These are phyloP conservation scores for Melierax canorus DNA, from an alignment of 2,113 vertebrate species.

Conservation along the genomic window DNA sequence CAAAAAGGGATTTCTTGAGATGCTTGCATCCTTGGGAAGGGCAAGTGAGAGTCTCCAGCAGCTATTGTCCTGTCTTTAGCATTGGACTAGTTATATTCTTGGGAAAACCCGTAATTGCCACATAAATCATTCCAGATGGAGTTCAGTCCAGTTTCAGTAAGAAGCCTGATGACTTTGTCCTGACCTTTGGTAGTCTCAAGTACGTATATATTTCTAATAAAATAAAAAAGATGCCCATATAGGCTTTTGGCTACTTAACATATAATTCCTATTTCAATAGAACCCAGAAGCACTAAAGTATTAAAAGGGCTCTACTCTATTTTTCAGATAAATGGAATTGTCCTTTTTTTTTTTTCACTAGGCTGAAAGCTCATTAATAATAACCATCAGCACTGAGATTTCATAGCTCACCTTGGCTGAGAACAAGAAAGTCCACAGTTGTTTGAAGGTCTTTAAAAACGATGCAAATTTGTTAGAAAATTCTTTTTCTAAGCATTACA, in stretches of 20 bases:
- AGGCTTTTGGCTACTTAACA: neutral
- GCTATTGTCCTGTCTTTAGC: neutral
- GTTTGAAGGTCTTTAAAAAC: neutral
- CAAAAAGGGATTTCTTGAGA: neutral
- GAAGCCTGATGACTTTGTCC: neutral
- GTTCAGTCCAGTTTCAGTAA: neutral
- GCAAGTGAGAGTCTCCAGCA: neutral
- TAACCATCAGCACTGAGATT: neutral
- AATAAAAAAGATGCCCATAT: neutral
- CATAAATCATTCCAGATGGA: neutral
- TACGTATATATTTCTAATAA: neutral
- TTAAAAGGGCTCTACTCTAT: neutral
- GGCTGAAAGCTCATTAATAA: neutral
- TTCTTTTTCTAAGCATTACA: neutral
- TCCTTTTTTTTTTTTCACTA: neutral
- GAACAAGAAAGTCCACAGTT: neutral
- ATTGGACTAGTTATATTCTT: neutral
- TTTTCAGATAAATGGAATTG: slow-evolving; percentile 9
- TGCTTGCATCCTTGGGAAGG: neutral
- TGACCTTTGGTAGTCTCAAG: neutral
- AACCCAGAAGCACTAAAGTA: neutral
- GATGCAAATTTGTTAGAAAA: neutral
- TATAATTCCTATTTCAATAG: neutral
- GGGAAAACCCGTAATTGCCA: neutral
- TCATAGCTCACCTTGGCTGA: neutral